Evolutionary conservation across 2,888 invertebrate genomes (phyloP), one percentile per base, ranked within the genome.

Genomic region (Willowsia nigromaculata): DNA sequence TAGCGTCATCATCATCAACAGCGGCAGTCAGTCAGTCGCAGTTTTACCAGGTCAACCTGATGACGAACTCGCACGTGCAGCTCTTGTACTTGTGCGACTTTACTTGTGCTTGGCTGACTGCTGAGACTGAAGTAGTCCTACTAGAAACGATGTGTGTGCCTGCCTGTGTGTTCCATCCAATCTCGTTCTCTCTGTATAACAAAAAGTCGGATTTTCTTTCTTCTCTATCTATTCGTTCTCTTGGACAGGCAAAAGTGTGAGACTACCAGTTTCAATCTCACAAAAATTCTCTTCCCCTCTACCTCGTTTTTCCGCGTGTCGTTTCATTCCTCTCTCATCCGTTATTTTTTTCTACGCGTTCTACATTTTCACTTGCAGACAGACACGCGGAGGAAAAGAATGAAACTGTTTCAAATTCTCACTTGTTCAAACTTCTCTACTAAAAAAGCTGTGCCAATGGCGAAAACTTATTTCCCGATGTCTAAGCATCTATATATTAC

Each of bases 31-130:
- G 62, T 81, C 81, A 56, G 83, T 68, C 82, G 86, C 68, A 80
- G 80, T 90, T 88, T 90, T 86, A 91, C 82, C 90, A 91, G 91
- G 91, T 91, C 91, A 91, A 90, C 88, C 88, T 86, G n/a, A n/a
- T 90, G 89, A 89, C 88, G 87, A 91, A 89, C 90, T 90, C 91
- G 91, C 91, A 91, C 91, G 91, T 91, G 91, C 90, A 90, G 37
- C 53, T 78, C 78, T 56, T 53, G 78, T 9, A 33, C 78, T 56
- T 53, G 78, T 9, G 50, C 33, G 78, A 56, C 37, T 78, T 78
- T 78, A n/a, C 27, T 43, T 50, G 30, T 47, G 50, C 27, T 76
- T 76, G n/a, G 50, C 0, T 37, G 50, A 22, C 7, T 56, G 27
- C 27, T 1, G 37, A 47, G 40, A 76, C 30, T 40, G 22, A 40